Evolutionary conservation across 2,797 vertebrate species (phyloP).

Genomic region (Arnoldichthys spilopterus): DNA sequence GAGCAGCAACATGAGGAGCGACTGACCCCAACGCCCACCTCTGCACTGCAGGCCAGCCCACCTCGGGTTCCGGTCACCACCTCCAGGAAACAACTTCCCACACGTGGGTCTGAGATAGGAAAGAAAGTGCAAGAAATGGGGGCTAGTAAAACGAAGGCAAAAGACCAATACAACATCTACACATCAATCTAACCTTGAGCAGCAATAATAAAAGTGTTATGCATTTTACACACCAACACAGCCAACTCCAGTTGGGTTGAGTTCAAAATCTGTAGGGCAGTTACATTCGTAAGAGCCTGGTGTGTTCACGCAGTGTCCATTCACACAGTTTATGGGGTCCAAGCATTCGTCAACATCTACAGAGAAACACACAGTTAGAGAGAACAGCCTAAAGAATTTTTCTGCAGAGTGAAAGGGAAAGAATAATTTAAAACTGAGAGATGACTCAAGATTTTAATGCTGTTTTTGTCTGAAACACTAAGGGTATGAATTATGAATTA

Average conservation of each 20-base stretch:
- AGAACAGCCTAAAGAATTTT: background rate
- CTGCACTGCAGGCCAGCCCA: conserved; percentile 79
- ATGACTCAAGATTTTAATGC: background rate
- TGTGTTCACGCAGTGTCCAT: conserved; percentile 66
- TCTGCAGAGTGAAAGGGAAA: background rate
- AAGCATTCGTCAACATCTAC: conserved; percentile 67
- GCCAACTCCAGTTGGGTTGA: conserved; percentile 65
- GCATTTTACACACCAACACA: conserved; percentile 60
- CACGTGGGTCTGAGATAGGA: conserved; percentile 74
- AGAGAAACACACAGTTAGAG: conserved; percentile 10
- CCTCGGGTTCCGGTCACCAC: conserved; percentile 67
- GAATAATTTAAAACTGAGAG: background rate
- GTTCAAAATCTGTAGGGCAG: conserved; percentile 64
- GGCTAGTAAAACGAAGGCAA: background rate
- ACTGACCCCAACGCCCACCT: conserved; percentile 83
- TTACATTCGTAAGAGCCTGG: conserved; percentile 65
- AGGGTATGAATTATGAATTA: background rate
- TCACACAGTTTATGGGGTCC: conserved; percentile 66
- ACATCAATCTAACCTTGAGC: no score
- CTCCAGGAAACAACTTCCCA: conserved; percentile 84
- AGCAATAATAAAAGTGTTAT: background rate
- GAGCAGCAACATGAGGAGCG: conserved; percentile 86
- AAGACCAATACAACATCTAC: background rate
- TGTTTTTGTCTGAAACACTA: background rate
- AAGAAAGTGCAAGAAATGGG: background rate